Evolutionary conservation across 37 sponge, comb jelly and placozoan genomes (phyloP).

Genomic region (Agelas oroides): DNA sequence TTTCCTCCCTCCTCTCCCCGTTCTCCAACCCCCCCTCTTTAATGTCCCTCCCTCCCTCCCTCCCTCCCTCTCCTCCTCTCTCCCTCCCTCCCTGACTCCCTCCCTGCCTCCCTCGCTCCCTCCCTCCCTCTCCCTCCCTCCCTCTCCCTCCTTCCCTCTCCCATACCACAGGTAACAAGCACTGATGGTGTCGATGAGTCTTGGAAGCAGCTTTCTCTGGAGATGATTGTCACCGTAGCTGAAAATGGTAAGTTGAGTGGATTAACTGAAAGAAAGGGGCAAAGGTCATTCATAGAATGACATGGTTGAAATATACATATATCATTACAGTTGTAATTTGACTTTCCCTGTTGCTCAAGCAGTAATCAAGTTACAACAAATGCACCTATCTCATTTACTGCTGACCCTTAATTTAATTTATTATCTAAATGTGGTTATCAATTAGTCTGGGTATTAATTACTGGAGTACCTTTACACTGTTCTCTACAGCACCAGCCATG

Average conservation of each 20-base stretch:
- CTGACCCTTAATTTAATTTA: too few relatives aligned
- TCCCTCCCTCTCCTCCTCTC: too few relatives aligned
- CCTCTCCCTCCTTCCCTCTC: not conserved
- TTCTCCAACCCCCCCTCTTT: too few relatives aligned
- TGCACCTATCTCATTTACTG: too few relatives aligned
- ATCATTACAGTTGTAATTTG: not conserved
- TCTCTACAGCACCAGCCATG: constrained; percentile 80
- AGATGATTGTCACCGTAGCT: constrained; percentile 87
- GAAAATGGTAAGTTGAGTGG: constrained; percentile 77
- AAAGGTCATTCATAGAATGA: not conserved
- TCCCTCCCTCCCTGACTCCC: too few relatives aligned
- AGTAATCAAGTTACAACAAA: not conserved
- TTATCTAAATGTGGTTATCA: too few relatives aligned
- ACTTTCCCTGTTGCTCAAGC: not conserved
- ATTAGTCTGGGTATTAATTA: too few relatives aligned
- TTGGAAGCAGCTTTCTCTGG: constrained; percentile 92
- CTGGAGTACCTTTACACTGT: too few relatives aligned
- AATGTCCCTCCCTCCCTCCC: too few relatives aligned
- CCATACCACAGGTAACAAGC: constrained; percentile 46
- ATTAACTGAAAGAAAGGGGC: too few relatives aligned
- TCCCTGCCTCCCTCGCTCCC: constrained; percentile 7
- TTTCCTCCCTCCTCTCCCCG: not conserved
- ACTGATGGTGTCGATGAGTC: constrained; percentile 68
- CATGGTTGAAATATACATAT: not conserved
- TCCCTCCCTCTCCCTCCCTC: not conserved